A percentile compares a stretch with the other conserved stretches of the same genome.
Conservation (phyloP, 2,113 vertebrate genomes). For the Geococcyx californianus region DNA sequence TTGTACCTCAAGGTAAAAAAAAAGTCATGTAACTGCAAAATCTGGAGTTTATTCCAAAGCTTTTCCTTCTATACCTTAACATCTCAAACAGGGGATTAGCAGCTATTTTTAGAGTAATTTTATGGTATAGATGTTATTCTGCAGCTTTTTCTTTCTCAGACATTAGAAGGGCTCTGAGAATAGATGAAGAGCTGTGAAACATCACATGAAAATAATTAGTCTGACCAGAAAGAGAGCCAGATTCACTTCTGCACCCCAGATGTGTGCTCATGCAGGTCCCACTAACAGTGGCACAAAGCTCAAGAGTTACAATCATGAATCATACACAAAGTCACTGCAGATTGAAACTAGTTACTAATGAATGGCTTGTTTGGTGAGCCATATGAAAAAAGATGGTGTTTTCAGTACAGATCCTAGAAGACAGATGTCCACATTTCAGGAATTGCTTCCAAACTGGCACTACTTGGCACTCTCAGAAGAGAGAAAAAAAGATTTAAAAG, state of each 20-base stretch:
- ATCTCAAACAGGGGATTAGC: background rate
- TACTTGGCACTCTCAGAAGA: slow-evolving; percentile 6
- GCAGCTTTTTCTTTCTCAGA: background rate
- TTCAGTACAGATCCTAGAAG: slow-evolving; percentile 52
- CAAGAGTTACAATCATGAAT: background rate
- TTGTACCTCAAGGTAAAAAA: background rate
- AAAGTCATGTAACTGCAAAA: background rate
- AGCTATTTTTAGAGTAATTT: slow-evolving; percentile 19
- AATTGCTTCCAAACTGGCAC: slow-evolving; percentile 44
- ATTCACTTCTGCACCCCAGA: background rate
- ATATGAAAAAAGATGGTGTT: slow-evolving; percentile 56
- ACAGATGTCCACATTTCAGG: slow-evolving; percentile 63
- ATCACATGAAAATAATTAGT: background rate
- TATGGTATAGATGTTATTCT: background rate
- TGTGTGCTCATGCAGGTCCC: background rate
- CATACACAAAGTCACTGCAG: background rate
- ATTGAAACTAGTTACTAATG: slow-evolving; percentile 21
- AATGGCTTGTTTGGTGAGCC: slow-evolving; percentile 51
- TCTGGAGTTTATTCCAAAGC: background rate
- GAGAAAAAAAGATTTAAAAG: background rate
- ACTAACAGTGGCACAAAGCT: background rate
- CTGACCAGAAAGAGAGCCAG: background rate
- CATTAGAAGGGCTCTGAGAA: background rate
- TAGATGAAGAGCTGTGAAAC: background rate
- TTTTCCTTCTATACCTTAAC: slow-evolving; percentile 11